phyloP scores from a whole-genome alignment of 2,888 invertebrate genomes.

The Catotricha subobsoleta region DNA sequence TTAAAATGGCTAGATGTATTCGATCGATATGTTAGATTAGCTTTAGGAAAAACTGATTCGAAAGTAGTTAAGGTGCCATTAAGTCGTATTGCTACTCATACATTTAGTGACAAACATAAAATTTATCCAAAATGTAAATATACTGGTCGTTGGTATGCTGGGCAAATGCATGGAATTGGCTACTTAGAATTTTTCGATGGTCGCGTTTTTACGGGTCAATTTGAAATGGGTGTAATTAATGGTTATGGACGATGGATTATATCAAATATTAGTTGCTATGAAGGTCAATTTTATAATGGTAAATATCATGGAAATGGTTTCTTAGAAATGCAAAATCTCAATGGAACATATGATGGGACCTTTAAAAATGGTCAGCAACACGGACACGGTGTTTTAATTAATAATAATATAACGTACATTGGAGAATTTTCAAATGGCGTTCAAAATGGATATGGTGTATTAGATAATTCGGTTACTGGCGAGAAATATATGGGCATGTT shows the following conservation, averaged over 20 bases:
- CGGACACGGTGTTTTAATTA: conserved; percentile 68
- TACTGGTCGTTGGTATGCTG: conserved; percentile 57
- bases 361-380: conserved; percentile 69
- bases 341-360: conserved; percentile 70
- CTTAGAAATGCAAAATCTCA: conserved; percentile 41
- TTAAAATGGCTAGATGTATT: conserved; percentile 63
- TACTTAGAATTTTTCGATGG: conserved; percentile 70
- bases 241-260: conserved; percentile 27
- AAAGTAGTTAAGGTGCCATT: conserved; percentile 31
- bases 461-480: conserved; percentile 69
- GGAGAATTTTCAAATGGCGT: conserved; percentile 69
- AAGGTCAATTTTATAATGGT: conserved; percentile 50
- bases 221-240: conserved; percentile 37
- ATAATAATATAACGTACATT: conserved; percentile 72
- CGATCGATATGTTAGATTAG: conserved; percentile 51
- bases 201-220: conserved; percentile 60
- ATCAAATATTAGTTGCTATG: conserved; percentile 43
- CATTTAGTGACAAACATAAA: conserved; percentile 47
- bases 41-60: conserved; percentile 40
- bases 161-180: conserved; percentile 68
- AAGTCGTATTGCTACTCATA: conserved; percentile 47
- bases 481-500: conserved; percentile 84
- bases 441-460: conserved; percentile 72
- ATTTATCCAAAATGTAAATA: conserved; percentile 64
- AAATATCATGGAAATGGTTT: conserved; percentile 65